These are phyloP conservation scores for Drosophila rhopaloa DNA, from an alignment of 1,140 invertebrate species.

Conservation along the genomic window DNA sequence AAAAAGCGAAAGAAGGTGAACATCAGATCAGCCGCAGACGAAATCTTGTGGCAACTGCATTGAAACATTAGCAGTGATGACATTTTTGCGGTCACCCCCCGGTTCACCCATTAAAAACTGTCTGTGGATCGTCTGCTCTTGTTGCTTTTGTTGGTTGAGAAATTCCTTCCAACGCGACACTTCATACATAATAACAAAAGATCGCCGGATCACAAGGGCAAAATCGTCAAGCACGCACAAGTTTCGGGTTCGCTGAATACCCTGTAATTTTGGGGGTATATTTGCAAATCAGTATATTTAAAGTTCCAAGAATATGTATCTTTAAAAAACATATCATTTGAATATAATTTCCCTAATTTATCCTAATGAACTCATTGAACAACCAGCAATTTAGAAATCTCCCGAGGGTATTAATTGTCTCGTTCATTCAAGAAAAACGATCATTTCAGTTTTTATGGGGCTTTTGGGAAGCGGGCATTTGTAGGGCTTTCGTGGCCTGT, in stretches of 20 bases:
- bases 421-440: conserved; percentile 2
- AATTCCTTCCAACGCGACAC: conserved; percentile 80
- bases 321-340: not conserved
- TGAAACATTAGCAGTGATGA: conserved; percentile 84
- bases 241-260: conserved; percentile 7
- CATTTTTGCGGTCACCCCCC: conserved; percentile 74
- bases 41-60: conserved; percentile 69
- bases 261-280: not conserved
- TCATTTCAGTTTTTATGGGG: conserved; percentile 21
- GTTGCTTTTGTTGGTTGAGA: conserved; percentile 51
- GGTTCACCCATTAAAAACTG: conserved; percentile 20
- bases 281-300: not conserved
- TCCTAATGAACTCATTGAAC: conserved; percentile 22
- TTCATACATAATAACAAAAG: conserved; percentile 83
- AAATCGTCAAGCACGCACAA: conserved; percentile 25
- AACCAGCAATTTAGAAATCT: not conserved
- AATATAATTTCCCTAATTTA: not conserved
- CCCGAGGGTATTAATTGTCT: conserved; percentile 21
- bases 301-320: not conserved
- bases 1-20: conserved; percentile 1
- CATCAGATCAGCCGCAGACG: conserved; percentile 51
- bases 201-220: conserved; percentile 43
- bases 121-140: conserved; percentile 51
- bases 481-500: conserved; percentile 64
- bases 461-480: conserved; percentile 57